Evolutionary conservation across 2,888 invertebrate genomes (phyloP).

Genomic region (Lycaena phlaeas): DNA sequence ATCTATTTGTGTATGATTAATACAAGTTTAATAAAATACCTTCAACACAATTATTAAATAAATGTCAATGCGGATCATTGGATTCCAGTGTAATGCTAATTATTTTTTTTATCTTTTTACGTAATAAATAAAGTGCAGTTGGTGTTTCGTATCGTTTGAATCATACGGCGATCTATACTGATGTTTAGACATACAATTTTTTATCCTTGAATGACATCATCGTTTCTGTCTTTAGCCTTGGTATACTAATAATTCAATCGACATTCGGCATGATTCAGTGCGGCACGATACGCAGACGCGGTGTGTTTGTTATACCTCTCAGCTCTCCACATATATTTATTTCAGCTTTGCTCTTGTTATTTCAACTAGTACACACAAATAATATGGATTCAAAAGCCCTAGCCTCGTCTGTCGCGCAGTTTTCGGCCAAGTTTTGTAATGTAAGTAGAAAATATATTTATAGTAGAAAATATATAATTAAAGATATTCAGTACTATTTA

Average conservation of each 20-base stretch:
- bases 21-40: no score
- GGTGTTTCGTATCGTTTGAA: no score
- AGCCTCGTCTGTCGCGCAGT: conserved; percentile 46
- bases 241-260: not conserved
- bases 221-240: not conserved
- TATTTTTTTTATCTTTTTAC: no score
- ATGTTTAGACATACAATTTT: not conserved
- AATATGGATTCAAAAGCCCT: conserved; percentile 49
- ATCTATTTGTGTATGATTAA: no score
- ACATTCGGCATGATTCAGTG: not conserved
- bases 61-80: not conserved
- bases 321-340: no score
- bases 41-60: no score
- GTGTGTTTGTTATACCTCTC: no score
- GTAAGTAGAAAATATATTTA: conserved; percentile 52
- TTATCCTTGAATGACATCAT: not conserved
- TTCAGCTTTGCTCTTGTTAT: conserved; percentile 14
- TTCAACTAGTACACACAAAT: conserved; percentile 15
- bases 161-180: no score
- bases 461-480: no score
- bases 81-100: not conserved
- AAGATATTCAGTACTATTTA: no score
- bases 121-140: no score
- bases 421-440: conserved; percentile 64
- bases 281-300: not conserved